Conservation (phyloP, 2,797 vertebrate species). For the Mormyrops boulengeri region DNA sequence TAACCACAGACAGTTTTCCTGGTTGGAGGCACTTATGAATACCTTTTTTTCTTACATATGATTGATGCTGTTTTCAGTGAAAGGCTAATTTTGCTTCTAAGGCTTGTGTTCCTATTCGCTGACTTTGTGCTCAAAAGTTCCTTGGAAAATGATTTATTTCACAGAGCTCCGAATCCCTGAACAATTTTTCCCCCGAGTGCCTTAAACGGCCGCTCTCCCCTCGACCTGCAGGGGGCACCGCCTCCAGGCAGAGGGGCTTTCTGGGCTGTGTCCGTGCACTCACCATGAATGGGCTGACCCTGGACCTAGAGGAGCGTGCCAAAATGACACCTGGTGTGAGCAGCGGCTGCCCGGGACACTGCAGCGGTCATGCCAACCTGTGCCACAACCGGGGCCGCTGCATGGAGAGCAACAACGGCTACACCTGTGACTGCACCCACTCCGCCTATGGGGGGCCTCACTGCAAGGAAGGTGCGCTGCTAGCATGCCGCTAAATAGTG, state of each 20-base stretch:
- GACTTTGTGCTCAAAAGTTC: background rate
- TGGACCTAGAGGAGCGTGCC: conserved; percentile 86
- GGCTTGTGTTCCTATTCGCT: conserved; percentile 9
- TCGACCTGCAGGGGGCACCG: conserved; percentile 70
- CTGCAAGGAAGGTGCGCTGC: conserved; percentile 76
- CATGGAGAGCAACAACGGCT: conserved; percentile 85
- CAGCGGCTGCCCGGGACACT: conserved; percentile 86
- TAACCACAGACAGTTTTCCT: background rate
- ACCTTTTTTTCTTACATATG: background rate
- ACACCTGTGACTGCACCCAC: conserved; percentile 83
- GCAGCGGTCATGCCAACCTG: conserved; percentile 82
- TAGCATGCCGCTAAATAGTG: background rate
- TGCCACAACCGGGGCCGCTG: conserved; percentile 87
- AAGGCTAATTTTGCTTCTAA: background rate
- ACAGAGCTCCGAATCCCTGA: background rate
- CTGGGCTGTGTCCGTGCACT: conserved; percentile 87
- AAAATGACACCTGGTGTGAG: conserved; percentile 80
- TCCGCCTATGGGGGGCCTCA: conserved; percentile 85
- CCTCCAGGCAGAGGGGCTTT: conserved; percentile 82
- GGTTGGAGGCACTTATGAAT: background rate
- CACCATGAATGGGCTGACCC: conserved; percentile 71
- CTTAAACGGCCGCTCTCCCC: background rate
- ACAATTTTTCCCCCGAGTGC: background rate
- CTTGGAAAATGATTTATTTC: background rate
- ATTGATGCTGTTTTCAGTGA: conserved; percentile 2